Evolutionary conservation across 2,888 invertebrate genomes (phyloP), one percentile per base, ranked within the genome.

Genomic region (Pilophorus perplexus): DNA sequence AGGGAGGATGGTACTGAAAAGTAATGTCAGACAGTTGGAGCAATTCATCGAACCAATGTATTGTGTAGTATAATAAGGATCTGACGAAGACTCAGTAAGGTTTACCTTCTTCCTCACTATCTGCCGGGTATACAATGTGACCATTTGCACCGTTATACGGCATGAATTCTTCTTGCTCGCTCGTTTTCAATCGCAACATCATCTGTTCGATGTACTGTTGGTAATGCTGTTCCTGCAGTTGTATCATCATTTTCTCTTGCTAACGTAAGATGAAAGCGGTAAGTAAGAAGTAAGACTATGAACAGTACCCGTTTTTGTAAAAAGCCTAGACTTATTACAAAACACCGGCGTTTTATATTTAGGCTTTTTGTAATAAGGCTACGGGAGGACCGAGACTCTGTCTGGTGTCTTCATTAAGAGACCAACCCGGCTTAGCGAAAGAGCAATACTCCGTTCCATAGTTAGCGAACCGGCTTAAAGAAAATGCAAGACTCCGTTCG

Each of bases 151-250:
- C 74, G 71, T 62, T 62, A 33, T 75, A 74, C 66, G 74, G 71
- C 50, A 74, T 74, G 66, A 76, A 76, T 50, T 77, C 77, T 64
- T 77, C 76, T 27, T 76, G 75, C 33, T 73, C 73, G 60, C 70
- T 27, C 14, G 72, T 64, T 22, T 74, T 72, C 75, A 76, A 82
- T 76, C 78, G 83, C 74, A 80, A 84, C 77, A 83, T 87, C 38
- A 97, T 80, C 77, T 98, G 98, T 74, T 96, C 93, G 86, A 99
- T 95, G 77, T 99, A 99, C 75, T 98, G 97, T 76, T 96, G 93
- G 77, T 96, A 99, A 78, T 99, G 99, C 75, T 99, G 96, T 73
- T 97, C 97, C 79, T 99, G 99, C 48, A 99, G 80, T 76, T 98
- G 97, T 65, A 89, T 83, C 67, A 99, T 93, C 23, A 99, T 81